These are phyloP conservation scores for Gryllus bimaculatus DNA, from an alignment of 1,140 invertebrate genomes.

Conservation along the genomic window DNA sequence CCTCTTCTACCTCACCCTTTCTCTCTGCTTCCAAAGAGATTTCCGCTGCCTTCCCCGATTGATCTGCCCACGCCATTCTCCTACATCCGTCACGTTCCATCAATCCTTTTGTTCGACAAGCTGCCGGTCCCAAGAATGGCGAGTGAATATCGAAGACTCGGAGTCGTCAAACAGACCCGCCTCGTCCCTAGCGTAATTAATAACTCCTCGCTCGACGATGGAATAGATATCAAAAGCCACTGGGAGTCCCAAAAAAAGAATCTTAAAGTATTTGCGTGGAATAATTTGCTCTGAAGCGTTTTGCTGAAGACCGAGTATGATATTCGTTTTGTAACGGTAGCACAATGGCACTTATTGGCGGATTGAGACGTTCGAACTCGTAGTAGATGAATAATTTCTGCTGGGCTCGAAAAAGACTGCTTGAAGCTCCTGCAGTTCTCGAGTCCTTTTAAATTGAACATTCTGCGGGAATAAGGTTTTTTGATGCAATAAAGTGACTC, in stretches of 20 bases:
- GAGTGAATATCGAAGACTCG: neutral
- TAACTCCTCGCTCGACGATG: neutral
- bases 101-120: too few species aligned
- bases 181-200: neutral
- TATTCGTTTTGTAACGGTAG: neutral
- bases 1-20: neutral
- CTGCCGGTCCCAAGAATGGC: too few species aligned
- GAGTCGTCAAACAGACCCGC: neutral
- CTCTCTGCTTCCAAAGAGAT: neutral
- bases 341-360: neutral
- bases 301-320: neutral
- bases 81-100: too few species aligned
- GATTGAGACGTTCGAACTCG: too few species aligned
- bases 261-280: neutral
- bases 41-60: neutral
- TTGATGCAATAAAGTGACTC: too few species aligned
- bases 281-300: neutral
- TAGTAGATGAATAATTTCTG: too few species aligned
- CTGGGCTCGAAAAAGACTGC: too few species aligned
- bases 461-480: too few species aligned
- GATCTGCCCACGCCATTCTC: neutral
- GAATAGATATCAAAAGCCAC: neutral
- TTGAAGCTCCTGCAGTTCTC: too few species aligned
- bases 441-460: too few species aligned
- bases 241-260: neutral